These are phyloP conservation scores for Chlorops oryzae DNA, from an alignment of 1,140 invertebrate species.

Conservation along the genomic window DNA sequence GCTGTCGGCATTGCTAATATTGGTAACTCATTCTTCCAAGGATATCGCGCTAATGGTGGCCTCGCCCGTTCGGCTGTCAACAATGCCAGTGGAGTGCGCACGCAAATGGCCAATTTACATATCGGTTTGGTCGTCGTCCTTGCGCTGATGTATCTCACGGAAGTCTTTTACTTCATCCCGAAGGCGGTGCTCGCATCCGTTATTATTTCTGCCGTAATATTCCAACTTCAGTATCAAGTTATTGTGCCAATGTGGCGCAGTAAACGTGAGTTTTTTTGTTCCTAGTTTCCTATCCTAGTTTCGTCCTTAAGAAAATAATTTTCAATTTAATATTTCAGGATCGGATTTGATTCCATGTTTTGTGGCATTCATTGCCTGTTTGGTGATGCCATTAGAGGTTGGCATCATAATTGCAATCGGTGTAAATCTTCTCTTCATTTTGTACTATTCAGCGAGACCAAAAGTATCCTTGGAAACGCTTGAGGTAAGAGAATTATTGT, in stretches of 20 bases:
- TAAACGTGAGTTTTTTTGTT: conserved; percentile 64
- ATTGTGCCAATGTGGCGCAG: conserved; percentile 72
- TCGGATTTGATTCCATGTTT: conserved; percentile 77
- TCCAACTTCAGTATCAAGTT: conserved; percentile 75
- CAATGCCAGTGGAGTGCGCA: conserved; percentile 81
- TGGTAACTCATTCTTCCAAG: conserved; percentile 78
- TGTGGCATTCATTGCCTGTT: conserved; percentile 77
- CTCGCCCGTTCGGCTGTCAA: conserved; percentile 81
- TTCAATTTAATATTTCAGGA: conserved; percentile 54
- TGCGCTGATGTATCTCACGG: conserved; percentile 66
- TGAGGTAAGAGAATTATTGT: conserved; percentile 16
- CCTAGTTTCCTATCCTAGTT: too few relatives aligned
- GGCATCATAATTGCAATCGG: conserved; percentile 85
- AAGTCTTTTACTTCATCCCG: conserved; percentile 76
- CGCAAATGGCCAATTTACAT: conserved; percentile 72
- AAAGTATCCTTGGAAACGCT: conserved; percentile 73
- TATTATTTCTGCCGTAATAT: conserved; percentile 78
- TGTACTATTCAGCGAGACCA: conserved; percentile 84
- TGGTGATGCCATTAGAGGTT: conserved; percentile 77
- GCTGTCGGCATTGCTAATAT: conserved; percentile 78
- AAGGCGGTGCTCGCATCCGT: conserved; percentile 70
- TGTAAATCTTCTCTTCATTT: conserved; percentile 76
- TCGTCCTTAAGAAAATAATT: too few relatives aligned
- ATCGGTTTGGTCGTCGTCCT: conserved; percentile 66
- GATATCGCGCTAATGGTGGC: conserved; percentile 80